phyloP scores from a whole-genome alignment of 2,888 invertebrate species.

The Lasioglossum villosulum region DNA sequence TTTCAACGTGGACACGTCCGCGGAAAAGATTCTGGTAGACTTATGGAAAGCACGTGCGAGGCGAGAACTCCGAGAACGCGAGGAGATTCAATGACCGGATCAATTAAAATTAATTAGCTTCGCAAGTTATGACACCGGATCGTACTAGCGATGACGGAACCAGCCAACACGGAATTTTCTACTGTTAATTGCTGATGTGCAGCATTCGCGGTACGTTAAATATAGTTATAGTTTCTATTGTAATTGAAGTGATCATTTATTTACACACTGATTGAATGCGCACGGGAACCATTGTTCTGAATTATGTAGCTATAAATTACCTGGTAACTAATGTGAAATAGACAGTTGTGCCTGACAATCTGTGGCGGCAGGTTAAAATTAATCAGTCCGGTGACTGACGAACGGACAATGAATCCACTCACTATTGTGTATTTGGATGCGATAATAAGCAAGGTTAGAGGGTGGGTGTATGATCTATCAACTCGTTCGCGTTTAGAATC shows the following conservation, averaged over 20 bases:
- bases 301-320: background rate
- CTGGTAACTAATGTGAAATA: background rate
- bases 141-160: background rate
- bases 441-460: background rate
- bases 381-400: background rate
- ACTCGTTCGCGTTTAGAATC: background rate
- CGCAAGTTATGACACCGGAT: background rate
- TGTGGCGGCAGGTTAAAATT: background rate
- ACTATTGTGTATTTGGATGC: background rate
- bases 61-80: background rate
- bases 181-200: background rate
- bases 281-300: background rate
- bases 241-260: background rate
- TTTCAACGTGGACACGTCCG: background rate
- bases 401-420: background rate
- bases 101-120: slow-evolving; percentile 9
- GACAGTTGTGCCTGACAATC: background rate
- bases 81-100: background rate
- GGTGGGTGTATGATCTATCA: background rate
- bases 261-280: background rate
- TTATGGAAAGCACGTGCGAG: background rate
- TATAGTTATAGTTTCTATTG: background rate
- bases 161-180: background rate
- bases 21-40: background rate
- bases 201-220: background rate